Conservation (phyloP, 2,113 vertebrate species). For the Bucco capensis region DNA sequence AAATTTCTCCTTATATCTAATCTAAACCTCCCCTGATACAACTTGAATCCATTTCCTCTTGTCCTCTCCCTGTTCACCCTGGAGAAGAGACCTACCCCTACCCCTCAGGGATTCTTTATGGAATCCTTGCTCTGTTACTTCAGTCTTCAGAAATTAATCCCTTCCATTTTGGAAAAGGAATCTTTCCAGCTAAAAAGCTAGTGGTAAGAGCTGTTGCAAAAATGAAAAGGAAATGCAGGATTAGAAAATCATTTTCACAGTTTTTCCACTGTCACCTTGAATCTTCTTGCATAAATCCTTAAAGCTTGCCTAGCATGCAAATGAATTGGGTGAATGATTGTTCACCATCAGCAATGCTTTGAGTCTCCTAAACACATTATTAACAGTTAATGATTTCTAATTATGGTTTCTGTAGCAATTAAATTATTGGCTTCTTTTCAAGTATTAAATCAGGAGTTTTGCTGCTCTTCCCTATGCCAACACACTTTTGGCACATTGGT, state of each 20-base stretch:
- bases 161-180: neutral
- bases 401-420: slow-evolving; percentile 60
- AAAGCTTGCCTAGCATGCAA: slow-evolving; percentile 34
- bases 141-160: neutral
- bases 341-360: slow-evolving; percentile 22
- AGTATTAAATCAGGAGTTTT: neutral
- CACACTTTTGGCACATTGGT: neutral
- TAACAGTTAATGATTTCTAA: slow-evolving; percentile 56
- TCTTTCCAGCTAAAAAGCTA: neutral
- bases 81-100: no score
- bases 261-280: slow-evolving; percentile 57
- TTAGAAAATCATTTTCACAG: neutral
- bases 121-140: neutral
- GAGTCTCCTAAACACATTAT: slow-evolving; percentile 21
- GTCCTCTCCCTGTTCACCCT: no score
- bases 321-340: slow-evolving; percentile 48
- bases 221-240: neutral
- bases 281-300: slow-evolving; percentile 59
- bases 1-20: no score
- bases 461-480: neutral
- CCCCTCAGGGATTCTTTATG: neutral
- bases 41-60: no score
- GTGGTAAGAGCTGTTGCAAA: neutral
- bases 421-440: slow-evolving; percentile 39
- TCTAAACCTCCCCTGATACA: no score